Percentiles rank a stretch among this genome's conserved stretches.
phyloP scores from a whole-genome alignment of 2,888 invertebrate species.

The Ormyrus thymus region DNA sequence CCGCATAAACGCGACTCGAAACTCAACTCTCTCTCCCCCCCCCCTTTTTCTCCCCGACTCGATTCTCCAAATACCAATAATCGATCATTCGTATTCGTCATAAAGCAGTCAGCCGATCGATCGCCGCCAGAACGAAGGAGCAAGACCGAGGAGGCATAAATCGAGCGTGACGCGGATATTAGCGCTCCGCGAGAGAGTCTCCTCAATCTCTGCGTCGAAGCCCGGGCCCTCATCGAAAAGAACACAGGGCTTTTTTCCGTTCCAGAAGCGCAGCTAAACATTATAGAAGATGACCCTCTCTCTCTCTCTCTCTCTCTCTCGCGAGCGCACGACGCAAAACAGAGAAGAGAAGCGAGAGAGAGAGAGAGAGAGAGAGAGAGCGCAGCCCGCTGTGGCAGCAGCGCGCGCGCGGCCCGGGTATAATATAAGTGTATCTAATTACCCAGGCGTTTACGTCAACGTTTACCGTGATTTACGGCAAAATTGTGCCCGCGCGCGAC shows the following conservation, averaged over 20 bases:
- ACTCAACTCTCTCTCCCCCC: not conserved
- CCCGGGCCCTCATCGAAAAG: not conserved
- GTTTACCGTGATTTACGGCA: constrained; percentile 73
- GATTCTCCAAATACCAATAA: constrained; percentile 41
- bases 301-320: not conserved
- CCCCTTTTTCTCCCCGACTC: not conserved
- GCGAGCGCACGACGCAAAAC: not conserved
- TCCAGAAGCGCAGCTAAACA: not conserved
- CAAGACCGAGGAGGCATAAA: constrained; percentile 38
- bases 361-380: not conserved
- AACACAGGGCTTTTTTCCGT: not conserved
- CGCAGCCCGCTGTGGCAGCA: constrained; percentile 49
- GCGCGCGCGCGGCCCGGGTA: constrained; percentile 12
- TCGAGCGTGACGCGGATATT: constrained; percentile 56
- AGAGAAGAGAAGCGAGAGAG: not conserved
- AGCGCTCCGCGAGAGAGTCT: constrained; percentile 24
- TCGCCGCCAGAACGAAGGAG: constrained; percentile 4
- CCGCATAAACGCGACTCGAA: constrained; percentile 40
- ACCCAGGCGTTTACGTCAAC: constrained; percentile 74
- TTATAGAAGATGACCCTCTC: not conserved
- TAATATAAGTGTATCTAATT: constrained; percentile 73
- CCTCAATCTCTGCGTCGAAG: not conserved
- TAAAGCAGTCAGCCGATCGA: constrained; percentile 46
- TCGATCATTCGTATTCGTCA: constrained; percentile 52
- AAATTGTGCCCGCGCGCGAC: constrained; percentile 69